Conservation (phyloP, 2,888 invertebrate species). For the Oscheius myriophilus region DNA sequence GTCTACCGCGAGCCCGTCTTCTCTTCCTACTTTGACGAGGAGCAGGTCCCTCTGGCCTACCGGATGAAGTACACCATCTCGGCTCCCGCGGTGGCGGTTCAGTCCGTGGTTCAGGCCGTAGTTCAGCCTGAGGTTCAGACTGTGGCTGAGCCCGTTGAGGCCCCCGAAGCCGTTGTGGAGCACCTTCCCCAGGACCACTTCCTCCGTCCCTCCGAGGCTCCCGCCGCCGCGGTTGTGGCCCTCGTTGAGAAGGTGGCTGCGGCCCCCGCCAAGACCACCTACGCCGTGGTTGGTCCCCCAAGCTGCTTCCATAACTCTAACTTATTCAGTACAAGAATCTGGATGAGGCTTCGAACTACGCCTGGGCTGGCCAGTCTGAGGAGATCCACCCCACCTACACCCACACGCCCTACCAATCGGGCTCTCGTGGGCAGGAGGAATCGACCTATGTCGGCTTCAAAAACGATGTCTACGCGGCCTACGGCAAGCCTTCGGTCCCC, state of each 20-base stretch:
- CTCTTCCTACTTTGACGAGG: slow-evolving; percentile 5
- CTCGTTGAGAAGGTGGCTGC: not conserved
- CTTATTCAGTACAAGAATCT: too few species aligned
- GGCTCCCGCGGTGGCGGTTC: not conserved
- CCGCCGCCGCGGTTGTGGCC: not conserved
- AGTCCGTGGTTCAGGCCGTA: not conserved
- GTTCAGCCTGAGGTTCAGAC: not conserved
- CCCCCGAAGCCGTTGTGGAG: not conserved
- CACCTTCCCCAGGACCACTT: not conserved
- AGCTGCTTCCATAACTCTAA: too few species aligned
- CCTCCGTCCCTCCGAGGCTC: too few species aligned
- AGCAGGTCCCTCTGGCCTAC: slow-evolving; percentile 1
- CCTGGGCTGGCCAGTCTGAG: too few species aligned
- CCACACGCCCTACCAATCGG: too few species aligned
- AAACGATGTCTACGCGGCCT: not conserved
- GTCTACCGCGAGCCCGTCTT: slow-evolving; percentile 7
- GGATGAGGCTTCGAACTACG: too few species aligned
- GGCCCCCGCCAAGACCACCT: not conserved
- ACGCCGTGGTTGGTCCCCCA: too few species aligned
- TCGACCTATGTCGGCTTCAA: slow-evolving; percentile 20
- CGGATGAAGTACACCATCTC: not conserved
- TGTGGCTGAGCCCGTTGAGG: not conserved
- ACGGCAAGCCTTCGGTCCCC: not conserved
- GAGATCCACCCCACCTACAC: too few species aligned
- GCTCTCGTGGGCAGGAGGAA: not conserved